Base-by-base conservation (phyloP, 23 tunicate species). In the Pegea sp. region DNA sequence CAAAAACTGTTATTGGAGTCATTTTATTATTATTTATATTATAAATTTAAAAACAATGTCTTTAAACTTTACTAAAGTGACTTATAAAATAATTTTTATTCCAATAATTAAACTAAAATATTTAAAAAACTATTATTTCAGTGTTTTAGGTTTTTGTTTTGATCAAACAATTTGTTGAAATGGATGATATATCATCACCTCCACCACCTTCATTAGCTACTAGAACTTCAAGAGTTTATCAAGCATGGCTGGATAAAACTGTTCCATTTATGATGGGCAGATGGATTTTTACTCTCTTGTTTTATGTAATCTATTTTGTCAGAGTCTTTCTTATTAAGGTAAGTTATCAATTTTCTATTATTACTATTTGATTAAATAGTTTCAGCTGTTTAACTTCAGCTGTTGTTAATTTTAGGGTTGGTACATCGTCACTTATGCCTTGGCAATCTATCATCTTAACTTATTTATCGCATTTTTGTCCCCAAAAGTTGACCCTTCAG, bases 351-450 rank as follows among this genome's bases (percentile, higher is more conserved):
- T n/a, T n/a, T n/a, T n/a, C n/a, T n/a, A n/a, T n/a, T n/a, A n/a
- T n/a, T n/a, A n/a, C n/a, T n/a, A n/a, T n/a, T n/a, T n/a, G n/a
- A n/a, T n/a, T n/a, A n/a, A n/a, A n/a, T n/a, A n/a, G n/a, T n/a
- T n/a, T n/a, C n/a, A 16, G 7, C 8, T 11, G 19, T n/a, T 20
- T 16, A 16, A 51, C 21, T 51, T 51, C 22, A 20, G 8, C 20
- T 13, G 19, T 20, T 51, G 13, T 62, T 22, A 1, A 56, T 57
- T 63, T 44, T 34, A 89, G 81, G 98, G 98, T n/a, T 89, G 88
- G 90, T 77, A 89, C 67, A 77, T 89, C 21, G 70, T 89, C 32
- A 89, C 98, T 22, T 89, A 89, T 61, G 98, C 98, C 26, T 69
- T 89, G 13, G 90, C 88, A 26, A 89, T 89, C 23, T 89, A 89